These are phyloP conservation scores for Phenganax marumi DNA, from an alignment of 92 coral and sea anemone genomes.

Conservation along the genomic window DNA sequence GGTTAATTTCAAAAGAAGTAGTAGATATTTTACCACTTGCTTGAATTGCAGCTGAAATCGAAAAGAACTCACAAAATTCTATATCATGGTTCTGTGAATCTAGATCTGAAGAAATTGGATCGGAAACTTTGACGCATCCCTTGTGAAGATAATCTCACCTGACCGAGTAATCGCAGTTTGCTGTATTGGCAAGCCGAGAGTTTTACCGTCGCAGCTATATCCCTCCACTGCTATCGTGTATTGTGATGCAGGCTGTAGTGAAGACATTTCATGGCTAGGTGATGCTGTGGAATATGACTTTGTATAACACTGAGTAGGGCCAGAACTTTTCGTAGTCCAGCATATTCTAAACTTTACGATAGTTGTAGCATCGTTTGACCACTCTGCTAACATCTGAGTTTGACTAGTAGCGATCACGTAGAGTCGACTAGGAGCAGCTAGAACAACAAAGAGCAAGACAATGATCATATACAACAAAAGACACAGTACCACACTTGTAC, in stretches of 20 bases:
- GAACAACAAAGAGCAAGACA: background rate
- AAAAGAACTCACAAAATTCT: background rate
- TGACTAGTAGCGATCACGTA: background rate
- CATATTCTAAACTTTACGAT: background rate
- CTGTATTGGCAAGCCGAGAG: background rate
- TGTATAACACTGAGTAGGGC: background rate
- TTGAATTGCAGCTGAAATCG: slow-evolving; percentile 13
- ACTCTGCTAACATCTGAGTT: background rate
- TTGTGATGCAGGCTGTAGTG: background rate
- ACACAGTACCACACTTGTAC: too few relatives aligned
- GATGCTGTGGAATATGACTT: background rate
- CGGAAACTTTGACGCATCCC: background rate
- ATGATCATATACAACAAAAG: too few relatives aligned
- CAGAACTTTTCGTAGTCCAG: background rate
- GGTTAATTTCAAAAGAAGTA: slow-evolving; percentile 4
- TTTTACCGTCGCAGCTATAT: background rate
- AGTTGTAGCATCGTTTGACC: background rate
- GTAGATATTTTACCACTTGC: background rate
- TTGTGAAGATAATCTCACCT: background rate
- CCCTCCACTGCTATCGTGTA: background rate
- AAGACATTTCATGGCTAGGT: background rate
- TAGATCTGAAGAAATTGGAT: too few relatives aligned
- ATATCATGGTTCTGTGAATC: background rate
- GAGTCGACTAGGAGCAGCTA: background rate
- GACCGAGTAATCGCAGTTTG: slow-evolving; percentile 6